A percentile compares a stretch with the other conserved stretches of the same genome.
Conservation (phyloP, 2,113 vertebrate species). For the Verasper variegatus region DNA sequence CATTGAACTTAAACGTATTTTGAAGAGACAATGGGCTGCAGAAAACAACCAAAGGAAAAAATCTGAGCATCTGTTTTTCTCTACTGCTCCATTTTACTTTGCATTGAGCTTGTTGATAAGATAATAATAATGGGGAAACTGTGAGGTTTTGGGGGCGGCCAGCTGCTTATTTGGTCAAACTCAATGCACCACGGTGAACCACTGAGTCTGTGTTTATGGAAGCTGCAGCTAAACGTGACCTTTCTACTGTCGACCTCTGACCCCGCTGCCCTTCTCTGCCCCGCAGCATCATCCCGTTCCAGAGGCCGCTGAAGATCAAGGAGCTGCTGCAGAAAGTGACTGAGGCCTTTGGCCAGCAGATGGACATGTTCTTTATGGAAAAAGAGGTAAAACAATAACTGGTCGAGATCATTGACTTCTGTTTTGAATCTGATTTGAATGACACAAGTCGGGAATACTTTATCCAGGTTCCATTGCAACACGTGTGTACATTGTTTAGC, state of each 20-base stretch:
- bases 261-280: slow-evolving; percentile 19
- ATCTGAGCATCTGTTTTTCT: not conserved
- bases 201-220: not conserved
- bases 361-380: slow-evolving; percentile 90
- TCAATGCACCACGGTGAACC: too few relatives aligned
- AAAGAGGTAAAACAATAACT: slow-evolving; percentile 83
- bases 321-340: slow-evolving; percentile 92
- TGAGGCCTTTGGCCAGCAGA: slow-evolving; percentile 91
- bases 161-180: not conserved
- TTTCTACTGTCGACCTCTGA: slow-evolving; percentile 29
- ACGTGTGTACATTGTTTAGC: too few relatives aligned
- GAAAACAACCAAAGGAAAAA: not conserved
- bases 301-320: slow-evolving; percentile 89
- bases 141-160: not conserved
- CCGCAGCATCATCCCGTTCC: slow-evolving; percentile 90
- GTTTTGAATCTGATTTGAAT: not conserved
- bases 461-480: too few relatives aligned
- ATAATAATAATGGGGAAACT: not conserved
- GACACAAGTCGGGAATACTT: not conserved
- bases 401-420: not conserved
- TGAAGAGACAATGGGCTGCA: not conserved
- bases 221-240: slow-evolving; percentile 27
- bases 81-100: not conserved
- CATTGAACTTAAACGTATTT: not conserved
- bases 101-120: not conserved